Evolutionary conservation across 2,113 vertebrate genomes (phyloP).

Genomic region (Neodontobutis hainanensis): DNA sequence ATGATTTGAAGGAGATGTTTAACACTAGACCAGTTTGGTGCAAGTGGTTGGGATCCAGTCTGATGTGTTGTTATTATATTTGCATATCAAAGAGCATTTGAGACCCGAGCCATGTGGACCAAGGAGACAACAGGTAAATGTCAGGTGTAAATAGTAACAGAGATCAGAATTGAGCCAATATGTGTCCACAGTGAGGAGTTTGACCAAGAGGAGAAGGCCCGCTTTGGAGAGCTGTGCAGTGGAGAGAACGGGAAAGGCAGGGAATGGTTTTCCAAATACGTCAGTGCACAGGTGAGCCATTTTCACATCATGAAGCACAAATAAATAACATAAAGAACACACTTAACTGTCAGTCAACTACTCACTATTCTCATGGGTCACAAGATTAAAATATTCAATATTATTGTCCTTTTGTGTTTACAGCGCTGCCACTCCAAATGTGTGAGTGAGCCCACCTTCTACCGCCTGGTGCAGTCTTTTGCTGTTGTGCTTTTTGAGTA

Average conservation of each 20-base stretch:
- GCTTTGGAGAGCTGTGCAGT: conserved; percentile 90
- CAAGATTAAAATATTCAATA: not conserved
- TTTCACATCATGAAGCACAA: too few relatives aligned
- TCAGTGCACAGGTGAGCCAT: conserved; percentile 89
- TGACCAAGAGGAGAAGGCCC: conserved; percentile 94
- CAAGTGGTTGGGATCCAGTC: too few relatives aligned
- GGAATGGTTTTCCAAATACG: conserved; percentile 93
- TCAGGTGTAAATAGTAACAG: too few relatives aligned
- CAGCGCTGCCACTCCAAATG: conserved; percentile 98
- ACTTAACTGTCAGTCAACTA: too few relatives aligned
- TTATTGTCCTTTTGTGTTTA: conserved; percentile 20
- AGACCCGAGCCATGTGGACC: too few relatives aligned
- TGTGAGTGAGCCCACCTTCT: conserved; percentile 94
- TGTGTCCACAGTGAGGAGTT: conserved; percentile 85
- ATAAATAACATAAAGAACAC: too few relatives aligned
- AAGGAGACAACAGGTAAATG: too few relatives aligned
- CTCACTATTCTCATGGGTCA: too few relatives aligned
- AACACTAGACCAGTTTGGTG: too few relatives aligned
- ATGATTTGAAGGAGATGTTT: too few relatives aligned
- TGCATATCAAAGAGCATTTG: too few relatives aligned
- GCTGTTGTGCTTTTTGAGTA: conserved; percentile 96
- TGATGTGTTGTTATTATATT: too few relatives aligned
- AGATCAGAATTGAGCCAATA: not conserved
- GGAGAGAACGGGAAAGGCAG: conserved; percentile 89
- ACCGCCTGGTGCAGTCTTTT: conserved; percentile 96